Conservation (phyloP, 2,797 vertebrate species). For the Labroides dimidiatus region DNA sequence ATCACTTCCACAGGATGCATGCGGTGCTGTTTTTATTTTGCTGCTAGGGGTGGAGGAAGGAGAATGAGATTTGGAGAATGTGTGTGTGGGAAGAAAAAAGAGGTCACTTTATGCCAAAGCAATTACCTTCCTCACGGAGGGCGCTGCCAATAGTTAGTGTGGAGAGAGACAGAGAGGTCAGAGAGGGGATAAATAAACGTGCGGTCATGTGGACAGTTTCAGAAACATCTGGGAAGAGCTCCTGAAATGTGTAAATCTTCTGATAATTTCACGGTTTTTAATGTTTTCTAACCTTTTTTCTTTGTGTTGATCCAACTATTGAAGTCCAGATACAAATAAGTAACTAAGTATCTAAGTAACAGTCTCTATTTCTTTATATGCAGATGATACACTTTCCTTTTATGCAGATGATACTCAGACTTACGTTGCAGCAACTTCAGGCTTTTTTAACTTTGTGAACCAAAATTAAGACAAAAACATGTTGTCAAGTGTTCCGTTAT, state of each 20-base stretch:
- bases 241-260: slow-evolving; percentile 25
- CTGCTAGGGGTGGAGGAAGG: slow-evolving; percentile 43
- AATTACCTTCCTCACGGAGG: slow-evolving; percentile 74
- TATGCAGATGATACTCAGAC: too few species aligned
- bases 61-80: slow-evolving; percentile 58
- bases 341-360: too few species aligned
- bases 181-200: slow-evolving; percentile 59
- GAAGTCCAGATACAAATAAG: too few species aligned
- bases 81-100: slow-evolving; percentile 75
- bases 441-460: too few species aligned
- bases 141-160: slow-evolving; percentile 63
- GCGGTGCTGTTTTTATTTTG: slow-evolving; percentile 61
- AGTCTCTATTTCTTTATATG: too few species aligned
- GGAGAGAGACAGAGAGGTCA: slow-evolving; percentile 68
- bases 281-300: too few species aligned
- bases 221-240: slow-evolving; percentile 37
- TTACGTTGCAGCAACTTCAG: too few species aligned
- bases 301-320: too few species aligned
- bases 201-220: slow-evolving; percentile 49
- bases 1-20: slow-evolving; percentile 62
- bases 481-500: too few species aligned
- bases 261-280: neutral
- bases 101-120: slow-evolving; percentile 77
- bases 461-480: too few species aligned
- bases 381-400: too few species aligned